Conservation (phyloP, 1,140 invertebrate genomes). For the Ladona fulva region DNA sequence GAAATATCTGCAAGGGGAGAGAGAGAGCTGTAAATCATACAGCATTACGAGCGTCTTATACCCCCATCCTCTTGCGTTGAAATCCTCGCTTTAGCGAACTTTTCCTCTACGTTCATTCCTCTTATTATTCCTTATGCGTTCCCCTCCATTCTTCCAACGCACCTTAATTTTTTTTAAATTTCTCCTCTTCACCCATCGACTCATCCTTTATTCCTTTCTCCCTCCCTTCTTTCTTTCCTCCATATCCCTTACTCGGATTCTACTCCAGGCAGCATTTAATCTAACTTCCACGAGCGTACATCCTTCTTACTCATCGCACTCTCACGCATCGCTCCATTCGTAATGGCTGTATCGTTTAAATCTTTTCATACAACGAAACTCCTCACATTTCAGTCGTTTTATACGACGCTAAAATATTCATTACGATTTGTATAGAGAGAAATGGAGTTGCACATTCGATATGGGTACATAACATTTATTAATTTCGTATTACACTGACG, state of each 20-base stretch:
- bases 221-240: neutral
- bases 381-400: too few relatives aligned
- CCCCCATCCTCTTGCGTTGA: neutral
- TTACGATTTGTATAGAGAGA: too few relatives aligned
- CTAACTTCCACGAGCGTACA: neutral
- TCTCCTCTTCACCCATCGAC: neutral
- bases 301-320: neutral
- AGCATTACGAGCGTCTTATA: neutral
- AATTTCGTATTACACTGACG: too few relatives aligned
- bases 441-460: too few relatives aligned
- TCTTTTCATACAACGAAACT: too few relatives aligned
- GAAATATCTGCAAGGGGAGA: too few relatives aligned
- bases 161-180: neutral
- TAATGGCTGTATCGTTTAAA: too few relatives aligned
- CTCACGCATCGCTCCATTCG: too few relatives aligned
- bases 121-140: conserved; percentile 1
- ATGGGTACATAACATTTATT: too few relatives aligned
- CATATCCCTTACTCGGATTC: neutral
- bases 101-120: neutral
- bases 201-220: neutral
- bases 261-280: neutral
- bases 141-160: neutral
- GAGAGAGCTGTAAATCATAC: too few relatives aligned
- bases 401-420: too few relatives aligned
- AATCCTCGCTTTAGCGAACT: neutral